phyloP scores from a whole-genome alignment of 1,140 invertebrate species.

The Octopus bimaculoides region DNA sequence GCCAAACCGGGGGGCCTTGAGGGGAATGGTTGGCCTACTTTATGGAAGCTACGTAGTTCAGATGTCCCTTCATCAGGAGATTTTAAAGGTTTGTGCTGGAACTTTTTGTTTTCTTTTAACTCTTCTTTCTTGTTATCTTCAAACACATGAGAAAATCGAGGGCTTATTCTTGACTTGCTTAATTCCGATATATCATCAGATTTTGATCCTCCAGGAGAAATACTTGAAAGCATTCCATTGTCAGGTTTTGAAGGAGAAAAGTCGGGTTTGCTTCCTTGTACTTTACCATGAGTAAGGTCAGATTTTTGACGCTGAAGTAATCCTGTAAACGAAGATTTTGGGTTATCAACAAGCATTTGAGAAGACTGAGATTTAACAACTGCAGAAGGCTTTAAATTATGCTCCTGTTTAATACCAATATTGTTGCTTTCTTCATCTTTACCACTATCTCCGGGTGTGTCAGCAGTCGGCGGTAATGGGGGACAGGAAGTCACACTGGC shows the following conservation, averaged over 20 bases:
- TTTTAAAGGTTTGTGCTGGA: not conserved
- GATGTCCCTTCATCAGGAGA: not conserved
- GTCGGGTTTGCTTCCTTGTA: slow-evolving; percentile 11
- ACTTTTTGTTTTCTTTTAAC: not conserved
- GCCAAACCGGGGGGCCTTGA: not conserved
- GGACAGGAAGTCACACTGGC: slow-evolving; percentile 48
- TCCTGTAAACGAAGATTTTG: slow-evolving; percentile 42
- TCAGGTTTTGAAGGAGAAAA: slow-evolving; percentile 15
- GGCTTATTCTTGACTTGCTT: slow-evolving; percentile 45
- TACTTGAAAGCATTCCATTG: slow-evolving; percentile 12
- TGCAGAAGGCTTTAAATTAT: slow-evolving; percentile 47
- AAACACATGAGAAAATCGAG: slow-evolving; percentile 44
- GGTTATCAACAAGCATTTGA: slow-evolving; percentile 43
- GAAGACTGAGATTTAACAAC: slow-evolving; percentile 53
- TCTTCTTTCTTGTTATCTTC: slow-evolving; percentile 12
- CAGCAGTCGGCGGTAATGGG: slow-evolving; percentile 26
- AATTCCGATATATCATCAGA: slow-evolving; percentile 24
- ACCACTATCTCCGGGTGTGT: slow-evolving; percentile 1
- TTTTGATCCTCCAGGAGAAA: not conserved
- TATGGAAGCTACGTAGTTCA: not conserved
- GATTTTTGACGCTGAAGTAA: slow-evolving; percentile 55
- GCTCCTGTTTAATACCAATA: slow-evolving; percentile 45
- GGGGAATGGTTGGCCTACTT: slow-evolving; percentile 10
- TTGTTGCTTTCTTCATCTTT: slow-evolving; percentile 26
- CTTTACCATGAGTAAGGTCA: slow-evolving; percentile 46